phyloP scores from a whole-genome alignment of 2,113 vertebrate species.

The Rattus rattus region DNA sequence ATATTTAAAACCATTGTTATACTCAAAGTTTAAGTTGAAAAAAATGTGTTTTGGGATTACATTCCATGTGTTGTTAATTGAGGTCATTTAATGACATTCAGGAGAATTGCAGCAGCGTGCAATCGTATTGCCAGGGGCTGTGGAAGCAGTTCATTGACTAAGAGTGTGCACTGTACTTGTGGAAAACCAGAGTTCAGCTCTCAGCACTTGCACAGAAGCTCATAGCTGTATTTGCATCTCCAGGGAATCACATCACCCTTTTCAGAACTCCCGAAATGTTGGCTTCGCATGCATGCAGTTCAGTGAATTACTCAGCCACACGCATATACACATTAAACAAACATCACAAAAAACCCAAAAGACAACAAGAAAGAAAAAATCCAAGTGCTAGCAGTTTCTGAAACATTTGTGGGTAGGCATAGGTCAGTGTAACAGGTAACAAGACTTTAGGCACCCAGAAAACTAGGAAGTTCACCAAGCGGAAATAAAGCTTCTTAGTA shows the following conservation, averaged over 20 bases:
- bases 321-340: neutral
- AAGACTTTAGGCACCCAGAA: neutral
- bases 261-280: neutral
- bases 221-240: too few relatives aligned
- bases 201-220: neutral
- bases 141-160: neutral
- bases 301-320: neutral
- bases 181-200: neutral
- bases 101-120: neutral
- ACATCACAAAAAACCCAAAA: neutral
- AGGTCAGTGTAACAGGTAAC: neutral
- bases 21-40: neutral
- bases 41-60: neutral
- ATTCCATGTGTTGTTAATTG: neutral
- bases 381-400: neutral
- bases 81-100: neutral
- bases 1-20: neutral
- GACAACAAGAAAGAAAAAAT: neutral
- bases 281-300: neutral
- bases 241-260: neutral
- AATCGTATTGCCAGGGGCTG: neutral
- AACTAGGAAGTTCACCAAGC: neutral
- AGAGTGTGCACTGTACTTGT: neutral
- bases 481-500: neutral
- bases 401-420: neutral